phyloP scores from a whole-genome alignment of 2,113 vertebrate genomes.

The Falcunculus frontatus region DNA sequence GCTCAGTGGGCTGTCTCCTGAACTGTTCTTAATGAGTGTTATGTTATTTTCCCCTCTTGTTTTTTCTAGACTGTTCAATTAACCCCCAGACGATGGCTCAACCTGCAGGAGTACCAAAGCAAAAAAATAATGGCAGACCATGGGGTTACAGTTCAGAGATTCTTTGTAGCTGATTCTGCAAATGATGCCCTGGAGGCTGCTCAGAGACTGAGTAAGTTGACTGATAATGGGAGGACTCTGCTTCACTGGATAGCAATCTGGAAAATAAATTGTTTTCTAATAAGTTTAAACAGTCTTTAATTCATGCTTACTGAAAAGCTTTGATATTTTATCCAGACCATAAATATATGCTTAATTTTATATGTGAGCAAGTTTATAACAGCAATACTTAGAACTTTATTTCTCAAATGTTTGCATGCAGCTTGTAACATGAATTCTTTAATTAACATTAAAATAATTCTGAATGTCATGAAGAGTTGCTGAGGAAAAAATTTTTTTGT shows the following conservation, averaged over 20 bases:
- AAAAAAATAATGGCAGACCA: conserved; percentile 97
- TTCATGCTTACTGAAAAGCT: not conserved
- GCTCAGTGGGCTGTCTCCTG: conserved; percentile 12
- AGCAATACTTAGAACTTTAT: not conserved
- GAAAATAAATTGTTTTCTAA: conserved; percentile 23
- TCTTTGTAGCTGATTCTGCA: conserved; percentile 88
- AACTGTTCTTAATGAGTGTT: conserved; percentile 51
- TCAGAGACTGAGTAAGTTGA: conserved; percentile 89
- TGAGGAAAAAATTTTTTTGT: not conserved
- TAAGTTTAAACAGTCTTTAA: not conserved
- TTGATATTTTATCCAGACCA: not conserved
- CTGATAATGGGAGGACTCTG: not conserved
- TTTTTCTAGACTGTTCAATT: conserved; percentile 75
- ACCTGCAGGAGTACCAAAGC: conserved; percentile 98
- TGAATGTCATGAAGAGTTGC: not conserved
- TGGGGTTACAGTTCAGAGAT: conserved; percentile 91
- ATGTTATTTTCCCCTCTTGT: conserved; percentile 23
- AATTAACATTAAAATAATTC: not conserved
- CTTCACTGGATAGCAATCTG: not conserved
- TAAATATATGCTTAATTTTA: not conserved
- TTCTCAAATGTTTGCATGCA: not conserved
- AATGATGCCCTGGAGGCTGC: conserved; percentile 90
- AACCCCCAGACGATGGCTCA: conserved; percentile 90
- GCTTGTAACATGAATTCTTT: not conserved
- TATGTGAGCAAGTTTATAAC: not conserved